These are phyloP conservation scores for Phrynosoma blainvillii DNA, from an alignment of 2,113 vertebrate species.

Conservation along the genomic window DNA sequence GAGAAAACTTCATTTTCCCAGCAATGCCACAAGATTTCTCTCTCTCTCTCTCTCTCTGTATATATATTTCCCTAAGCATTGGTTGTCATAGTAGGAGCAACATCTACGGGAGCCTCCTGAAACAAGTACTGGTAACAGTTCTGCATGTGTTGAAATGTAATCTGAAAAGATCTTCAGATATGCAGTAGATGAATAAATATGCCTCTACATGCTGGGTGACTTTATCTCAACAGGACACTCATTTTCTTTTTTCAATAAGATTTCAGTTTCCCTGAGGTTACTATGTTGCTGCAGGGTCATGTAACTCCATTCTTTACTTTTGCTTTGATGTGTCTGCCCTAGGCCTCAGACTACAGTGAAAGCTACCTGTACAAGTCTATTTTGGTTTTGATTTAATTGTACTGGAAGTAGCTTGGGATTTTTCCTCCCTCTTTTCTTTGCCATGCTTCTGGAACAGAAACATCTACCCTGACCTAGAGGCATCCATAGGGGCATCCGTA, in stretches of 20 bases:
- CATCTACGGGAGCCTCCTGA: neutral
- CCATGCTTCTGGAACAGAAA: neutral
- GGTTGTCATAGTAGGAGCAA: neutral
- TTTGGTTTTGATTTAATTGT: neutral
- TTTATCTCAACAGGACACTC: neutral
- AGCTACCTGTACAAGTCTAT: neutral
- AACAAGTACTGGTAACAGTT: neutral
- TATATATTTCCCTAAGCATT: neutral
- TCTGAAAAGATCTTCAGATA: neutral
- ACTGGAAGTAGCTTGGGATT: neutral
- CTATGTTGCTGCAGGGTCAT: too few species aligned
- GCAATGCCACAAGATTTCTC: neutral
- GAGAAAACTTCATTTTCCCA: neutral
- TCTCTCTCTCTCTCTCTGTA: neutral
- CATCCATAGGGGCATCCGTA: neutral
- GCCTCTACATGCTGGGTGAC: neutral
- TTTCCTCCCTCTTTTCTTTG: too few species aligned
- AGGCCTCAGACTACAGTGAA: neutral
- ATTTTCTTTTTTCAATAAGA: neutral
- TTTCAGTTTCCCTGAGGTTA: neutral
- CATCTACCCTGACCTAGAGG: neutral
- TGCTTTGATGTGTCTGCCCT: neutral
- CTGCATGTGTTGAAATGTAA: neutral
- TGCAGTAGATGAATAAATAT: neutral
- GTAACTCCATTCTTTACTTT: neutral